Evolutionary conservation across 2,888 invertebrate genomes (phyloP).

Genomic region (Boloria selene): DNA sequence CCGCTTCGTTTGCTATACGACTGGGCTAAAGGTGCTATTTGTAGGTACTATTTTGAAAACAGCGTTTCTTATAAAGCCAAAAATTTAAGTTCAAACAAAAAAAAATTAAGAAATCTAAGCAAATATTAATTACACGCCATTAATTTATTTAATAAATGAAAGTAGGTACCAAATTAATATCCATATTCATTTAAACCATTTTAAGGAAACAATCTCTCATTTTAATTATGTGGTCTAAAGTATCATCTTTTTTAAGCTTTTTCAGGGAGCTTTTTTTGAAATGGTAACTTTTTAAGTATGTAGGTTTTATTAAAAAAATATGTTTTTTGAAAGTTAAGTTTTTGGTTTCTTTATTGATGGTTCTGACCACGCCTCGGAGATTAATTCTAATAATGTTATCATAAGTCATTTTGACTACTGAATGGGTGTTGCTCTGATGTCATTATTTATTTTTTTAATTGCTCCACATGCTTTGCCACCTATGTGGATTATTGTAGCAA

Average conservation of each 20-base stretch:
- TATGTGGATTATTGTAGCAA: constrained; percentile 5
- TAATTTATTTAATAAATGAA: constrained; percentile 4
- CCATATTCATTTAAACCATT: constrained; percentile 29
- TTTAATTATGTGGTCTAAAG: constrained; percentile 35
- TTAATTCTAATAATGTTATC: constrained; percentile 43
- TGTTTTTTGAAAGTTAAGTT: constrained; percentile 31
- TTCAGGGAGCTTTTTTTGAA: constrained; percentile 10
- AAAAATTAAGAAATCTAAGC: too few species aligned
- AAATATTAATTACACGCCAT: not conserved
- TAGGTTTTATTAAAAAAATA: constrained; percentile 33
- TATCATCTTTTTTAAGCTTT: constrained; percentile 23
- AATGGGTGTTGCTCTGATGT: constrained; percentile 60
- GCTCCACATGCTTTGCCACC: constrained; percentile 31
- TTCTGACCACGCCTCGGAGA: constrained; percentile 39
- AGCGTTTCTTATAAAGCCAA: too few species aligned
- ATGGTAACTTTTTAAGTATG: not conserved
- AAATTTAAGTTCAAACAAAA: too few species aligned
- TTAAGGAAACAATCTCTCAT: constrained; percentile 35
- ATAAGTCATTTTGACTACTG: constrained; percentile 58
- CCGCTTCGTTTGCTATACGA: too few species aligned
- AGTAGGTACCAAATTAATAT: constrained; percentile 21
- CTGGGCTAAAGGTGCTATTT: too few species aligned
- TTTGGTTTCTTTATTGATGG: constrained; percentile 37
- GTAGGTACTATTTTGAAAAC: too few species aligned
- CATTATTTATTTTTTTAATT: constrained; percentile 62